Percentiles rank a stretch among this genome's conserved stretches.
Evolutionary conservation across 2,113 vertebrate genomes (phyloP).

Genomic region (Chaetura pelagica): DNA sequence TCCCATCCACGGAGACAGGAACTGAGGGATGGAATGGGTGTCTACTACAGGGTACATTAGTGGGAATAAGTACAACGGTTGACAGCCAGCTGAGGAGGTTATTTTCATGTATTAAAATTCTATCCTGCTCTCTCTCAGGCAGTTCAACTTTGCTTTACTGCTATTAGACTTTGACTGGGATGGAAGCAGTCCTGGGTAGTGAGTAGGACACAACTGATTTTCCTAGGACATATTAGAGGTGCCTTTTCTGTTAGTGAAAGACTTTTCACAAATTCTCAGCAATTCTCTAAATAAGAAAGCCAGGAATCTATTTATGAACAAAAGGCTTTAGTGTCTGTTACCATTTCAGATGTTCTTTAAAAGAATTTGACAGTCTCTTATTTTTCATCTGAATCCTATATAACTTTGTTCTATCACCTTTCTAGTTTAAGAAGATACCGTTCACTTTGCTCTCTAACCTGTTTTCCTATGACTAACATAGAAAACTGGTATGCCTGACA

Average conservation of each 20-base stretch:
- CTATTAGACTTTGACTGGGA: neutral
- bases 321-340: neutral
- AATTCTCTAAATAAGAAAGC: neutral
- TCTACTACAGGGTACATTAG: neutral
- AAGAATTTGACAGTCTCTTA: neutral
- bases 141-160: neutral
- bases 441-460: neutral
- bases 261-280: neutral
- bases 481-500: neutral
- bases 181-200: neutral
- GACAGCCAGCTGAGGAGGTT: neutral
- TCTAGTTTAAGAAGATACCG: neutral
- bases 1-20: neutral
- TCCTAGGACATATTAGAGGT: neutral
- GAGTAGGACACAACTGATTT: neutral
- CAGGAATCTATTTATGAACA: neutral
- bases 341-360: neutral
- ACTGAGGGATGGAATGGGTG: neutral
- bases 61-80: neutral
- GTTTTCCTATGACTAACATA: neutral
- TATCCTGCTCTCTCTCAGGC: neutral
- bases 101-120: neutral
- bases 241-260: neutral
- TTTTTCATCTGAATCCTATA: neutral
- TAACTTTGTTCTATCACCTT: neutral